These are phyloP conservation scores for Chamaea fasciata DNA, from an alignment of 2,113 vertebrate genomes.

Conservation along the genomic window DNA sequence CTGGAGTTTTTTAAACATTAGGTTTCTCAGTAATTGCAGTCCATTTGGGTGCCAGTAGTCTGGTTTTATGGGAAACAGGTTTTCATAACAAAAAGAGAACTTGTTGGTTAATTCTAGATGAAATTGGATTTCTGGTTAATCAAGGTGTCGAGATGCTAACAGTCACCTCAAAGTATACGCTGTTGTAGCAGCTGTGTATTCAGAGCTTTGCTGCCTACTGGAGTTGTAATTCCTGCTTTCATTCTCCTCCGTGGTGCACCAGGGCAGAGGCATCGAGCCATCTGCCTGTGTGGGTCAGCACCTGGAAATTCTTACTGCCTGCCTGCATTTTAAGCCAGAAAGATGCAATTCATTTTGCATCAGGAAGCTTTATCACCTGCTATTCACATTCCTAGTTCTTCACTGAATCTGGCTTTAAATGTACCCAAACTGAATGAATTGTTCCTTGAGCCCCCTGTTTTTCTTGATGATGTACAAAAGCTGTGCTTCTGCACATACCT, in stretches of 20 bases:
- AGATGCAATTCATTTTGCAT: not conserved
- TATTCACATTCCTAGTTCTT: not conserved
- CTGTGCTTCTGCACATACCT: not conserved
- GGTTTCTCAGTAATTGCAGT: not conserved
- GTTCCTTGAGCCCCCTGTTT: not conserved
- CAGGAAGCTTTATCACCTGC: not conserved
- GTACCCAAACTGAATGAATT: not conserved
- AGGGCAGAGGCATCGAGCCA: not conserved
- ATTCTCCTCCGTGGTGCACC: not conserved
- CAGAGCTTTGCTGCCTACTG: not conserved
- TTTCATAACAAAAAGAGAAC: not conserved
- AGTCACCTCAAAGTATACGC: fast-evolving
- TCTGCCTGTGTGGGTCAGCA: not conserved
- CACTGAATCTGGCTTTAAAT: not conserved
- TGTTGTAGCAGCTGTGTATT: not conserved
- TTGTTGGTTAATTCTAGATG: not conserved
- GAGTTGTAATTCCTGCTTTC: fast-evolving
- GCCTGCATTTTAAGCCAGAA: not conserved
- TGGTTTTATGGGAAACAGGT: not conserved
- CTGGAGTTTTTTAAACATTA: not conserved
- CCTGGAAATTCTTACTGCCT: not conserved
- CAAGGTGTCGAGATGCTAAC: not conserved
- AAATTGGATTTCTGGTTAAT: not conserved
- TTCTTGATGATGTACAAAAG: not conserved
- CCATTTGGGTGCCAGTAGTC: not conserved